These are phyloP conservation scores for Sinosuthora webbiana DNA, from an alignment of 2,113 vertebrate genomes.

Conservation along the genomic window DNA sequence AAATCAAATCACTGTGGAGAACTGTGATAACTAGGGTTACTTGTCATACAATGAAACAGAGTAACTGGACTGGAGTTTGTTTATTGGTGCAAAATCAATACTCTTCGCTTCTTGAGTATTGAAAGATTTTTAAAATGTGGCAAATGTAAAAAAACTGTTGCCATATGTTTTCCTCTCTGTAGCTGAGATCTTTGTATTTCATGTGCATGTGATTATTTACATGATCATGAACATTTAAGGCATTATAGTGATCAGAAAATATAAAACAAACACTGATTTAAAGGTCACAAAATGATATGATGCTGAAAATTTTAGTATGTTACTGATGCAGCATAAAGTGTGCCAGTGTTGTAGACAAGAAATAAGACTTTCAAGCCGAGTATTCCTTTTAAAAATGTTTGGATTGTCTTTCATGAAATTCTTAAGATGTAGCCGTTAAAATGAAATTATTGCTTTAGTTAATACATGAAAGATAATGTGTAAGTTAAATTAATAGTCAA, in stretches of 20 bases:
- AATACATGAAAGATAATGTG: background rate
- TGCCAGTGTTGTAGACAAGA: background rate
- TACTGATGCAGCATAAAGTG: background rate
- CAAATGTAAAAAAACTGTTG: background rate
- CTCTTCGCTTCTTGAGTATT: background rate
- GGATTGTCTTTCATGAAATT: background rate
- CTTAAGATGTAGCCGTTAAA: background rate
- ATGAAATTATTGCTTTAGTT: background rate
- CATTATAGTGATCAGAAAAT: background rate
- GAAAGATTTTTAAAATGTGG: background rate
- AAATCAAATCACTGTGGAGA: background rate
- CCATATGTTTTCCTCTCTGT: background rate
- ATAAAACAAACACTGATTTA: background rate
- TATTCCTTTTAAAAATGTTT: background rate
- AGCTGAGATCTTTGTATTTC: background rate
- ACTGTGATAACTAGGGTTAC: background rate
- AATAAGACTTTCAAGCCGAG: background rate
- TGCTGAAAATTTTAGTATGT: background rate
- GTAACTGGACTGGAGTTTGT: background rate
- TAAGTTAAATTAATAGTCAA: background rate
- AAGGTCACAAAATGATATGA: background rate
- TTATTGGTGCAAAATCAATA: background rate
- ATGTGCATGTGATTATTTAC: background rate
- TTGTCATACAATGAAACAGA: background rate
- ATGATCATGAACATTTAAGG: background rate